A percentile compares a stretch with the other conserved stretches of the same genome.
These are phyloP conservation scores for Odocoileus virginianus DNA, from an alignment of 2,113 vertebrate species.

Conservation along the genomic window DNA sequence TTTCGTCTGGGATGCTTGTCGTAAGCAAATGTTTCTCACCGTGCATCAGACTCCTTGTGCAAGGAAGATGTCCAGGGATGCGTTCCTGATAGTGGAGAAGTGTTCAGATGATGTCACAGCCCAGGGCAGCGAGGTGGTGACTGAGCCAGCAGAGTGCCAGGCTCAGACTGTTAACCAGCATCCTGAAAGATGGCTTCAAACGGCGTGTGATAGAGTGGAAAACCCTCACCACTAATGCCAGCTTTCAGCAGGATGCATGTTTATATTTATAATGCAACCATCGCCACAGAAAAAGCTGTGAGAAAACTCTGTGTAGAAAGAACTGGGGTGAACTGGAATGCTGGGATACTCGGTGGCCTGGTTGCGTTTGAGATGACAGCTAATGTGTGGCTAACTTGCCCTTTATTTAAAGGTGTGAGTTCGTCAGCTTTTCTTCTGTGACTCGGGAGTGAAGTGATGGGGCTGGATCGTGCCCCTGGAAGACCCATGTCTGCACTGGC, in stretches of 20 bases:
- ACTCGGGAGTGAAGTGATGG: neutral
- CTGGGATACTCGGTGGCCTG: neutral
- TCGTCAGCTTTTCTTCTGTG: neutral
- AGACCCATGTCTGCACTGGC: too few relatives aligned
- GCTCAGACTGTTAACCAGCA: rapidly evolving
- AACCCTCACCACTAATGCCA: neutral
- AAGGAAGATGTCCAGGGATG: neutral
- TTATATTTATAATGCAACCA: too few relatives aligned
- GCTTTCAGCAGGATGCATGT: neutral
- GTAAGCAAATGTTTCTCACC: neutral
- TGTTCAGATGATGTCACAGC: neutral
- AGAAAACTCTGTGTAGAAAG: rapidly evolving
- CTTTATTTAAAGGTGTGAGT: neutral
- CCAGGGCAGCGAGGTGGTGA: neutral
- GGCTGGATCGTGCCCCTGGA: too few relatives aligned
- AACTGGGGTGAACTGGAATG: neutral
- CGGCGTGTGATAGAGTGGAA: neutral
- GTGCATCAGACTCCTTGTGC: neutral
- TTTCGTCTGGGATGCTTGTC: neutral
- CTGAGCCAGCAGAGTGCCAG: rapidly evolving
- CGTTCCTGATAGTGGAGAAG: neutral
- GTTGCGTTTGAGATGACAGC: neutral
- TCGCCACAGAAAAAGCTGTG: neutral
- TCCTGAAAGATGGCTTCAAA: neutral
- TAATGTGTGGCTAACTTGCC: neutral